Evolutionary conservation across 1,140 invertebrate species (phyloP).

Genomic region (Tetramorium alpestre): DNA sequence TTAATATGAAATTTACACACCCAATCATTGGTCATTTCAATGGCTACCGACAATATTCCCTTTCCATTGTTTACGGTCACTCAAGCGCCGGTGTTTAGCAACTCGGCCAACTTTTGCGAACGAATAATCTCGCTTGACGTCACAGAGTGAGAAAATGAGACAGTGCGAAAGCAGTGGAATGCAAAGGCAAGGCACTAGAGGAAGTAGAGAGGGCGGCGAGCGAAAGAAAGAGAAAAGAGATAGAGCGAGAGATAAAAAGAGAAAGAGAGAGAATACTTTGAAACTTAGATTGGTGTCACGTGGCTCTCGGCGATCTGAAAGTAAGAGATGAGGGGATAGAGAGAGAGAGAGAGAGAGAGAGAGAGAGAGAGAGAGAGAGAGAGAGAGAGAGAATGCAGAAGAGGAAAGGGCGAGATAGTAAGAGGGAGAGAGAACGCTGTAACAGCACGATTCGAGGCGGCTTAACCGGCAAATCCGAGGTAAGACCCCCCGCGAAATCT

Average conservation of each 20-base stretch:
- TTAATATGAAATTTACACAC: conserved; percentile 43
- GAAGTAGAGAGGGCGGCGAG: not conserved
- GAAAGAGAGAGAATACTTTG: conserved; percentile 43
- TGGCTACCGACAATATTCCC: not conserved
- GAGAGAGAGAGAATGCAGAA: not conserved
- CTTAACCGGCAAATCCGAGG: conserved; percentile 79
- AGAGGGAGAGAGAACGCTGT: conserved; percentile 62
- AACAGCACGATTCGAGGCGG: conserved; percentile 74
- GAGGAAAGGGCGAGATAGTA: not conserved
- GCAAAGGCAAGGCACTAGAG: not conserved
- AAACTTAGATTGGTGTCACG: conserved; percentile 78
- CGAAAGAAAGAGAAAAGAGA: not conserved
- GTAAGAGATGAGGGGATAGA: not conserved
- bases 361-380: too few species aligned
- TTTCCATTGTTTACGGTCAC: conserved; percentile 37
- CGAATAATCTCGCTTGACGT: conserved; percentile 41
- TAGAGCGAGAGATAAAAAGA: not conserved
- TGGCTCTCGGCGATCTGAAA: conserved; percentile 65
- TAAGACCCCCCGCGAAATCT: conserved; percentile 76
- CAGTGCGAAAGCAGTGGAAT: conserved; percentile 1
- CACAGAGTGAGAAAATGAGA: conserved; percentile 17
- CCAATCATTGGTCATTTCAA: not conserved
- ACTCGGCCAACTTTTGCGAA: conserved; percentile 27
- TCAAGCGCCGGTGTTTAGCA: not conserved
- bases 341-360: conserved; percentile 27